phyloP scores from a whole-genome alignment of 2,797 vertebrate genomes.

The Podarcis lilfordi region DNA sequence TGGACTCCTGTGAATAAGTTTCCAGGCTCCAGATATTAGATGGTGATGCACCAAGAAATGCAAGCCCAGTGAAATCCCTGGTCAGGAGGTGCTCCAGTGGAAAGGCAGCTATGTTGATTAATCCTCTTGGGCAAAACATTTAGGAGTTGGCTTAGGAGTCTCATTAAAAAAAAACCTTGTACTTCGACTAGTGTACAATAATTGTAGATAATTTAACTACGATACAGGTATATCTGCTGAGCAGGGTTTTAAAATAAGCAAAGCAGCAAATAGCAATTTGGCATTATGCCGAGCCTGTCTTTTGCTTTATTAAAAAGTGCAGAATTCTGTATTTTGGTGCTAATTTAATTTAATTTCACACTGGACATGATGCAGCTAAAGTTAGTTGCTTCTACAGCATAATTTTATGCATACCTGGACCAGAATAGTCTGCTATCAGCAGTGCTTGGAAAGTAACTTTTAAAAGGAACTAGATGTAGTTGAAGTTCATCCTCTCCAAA shows the following conservation, averaged over 20 bases:
- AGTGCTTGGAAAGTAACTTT: no score
- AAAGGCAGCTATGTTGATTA: not conserved
- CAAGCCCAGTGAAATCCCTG: not conserved
- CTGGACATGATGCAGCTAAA: not conserved
- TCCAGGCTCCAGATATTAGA: conserved; percentile 4
- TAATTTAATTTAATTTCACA: not conserved
- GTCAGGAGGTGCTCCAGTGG: not conserved
- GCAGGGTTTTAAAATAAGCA: conserved; percentile 53
- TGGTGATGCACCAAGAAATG: not conserved
- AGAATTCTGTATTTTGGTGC: conserved; percentile 56
- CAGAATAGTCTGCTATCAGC: no score
- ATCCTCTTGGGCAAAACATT: not conserved
- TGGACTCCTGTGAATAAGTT: not conserved
- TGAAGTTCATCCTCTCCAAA: no score
- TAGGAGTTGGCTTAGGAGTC: conserved; percentile 28
- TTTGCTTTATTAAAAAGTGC: conserved; percentile 36
- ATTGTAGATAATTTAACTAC: conserved; percentile 51
- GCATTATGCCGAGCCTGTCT: not conserved
- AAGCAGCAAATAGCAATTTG: conserved; percentile 48
- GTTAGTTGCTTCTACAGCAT: not conserved
- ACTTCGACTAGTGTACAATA: conserved; percentile 54
- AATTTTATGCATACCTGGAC: no score
- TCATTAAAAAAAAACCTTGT: conserved; percentile 30
- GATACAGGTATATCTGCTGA: conserved; percentile 50
- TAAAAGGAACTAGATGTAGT: no score